phyloP scores from a whole-genome alignment of 2,888 invertebrate species.

The Anthophora plumipes region DNA sequence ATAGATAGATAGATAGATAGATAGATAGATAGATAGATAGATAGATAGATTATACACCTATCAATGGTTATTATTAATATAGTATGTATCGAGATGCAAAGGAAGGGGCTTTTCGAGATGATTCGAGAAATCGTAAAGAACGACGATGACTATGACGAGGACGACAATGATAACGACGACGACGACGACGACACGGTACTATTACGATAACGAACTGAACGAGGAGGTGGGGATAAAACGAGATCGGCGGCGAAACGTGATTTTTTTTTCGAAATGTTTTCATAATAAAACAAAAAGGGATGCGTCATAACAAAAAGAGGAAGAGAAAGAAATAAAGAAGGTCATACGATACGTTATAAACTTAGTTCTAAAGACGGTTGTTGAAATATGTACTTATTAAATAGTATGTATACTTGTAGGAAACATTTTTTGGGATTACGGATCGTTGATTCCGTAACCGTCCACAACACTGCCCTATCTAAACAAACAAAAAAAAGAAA shows the following conservation, averaged over 20 bases:
- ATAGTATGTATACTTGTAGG: constrained; percentile 83
- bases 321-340: constrained; percentile 31
- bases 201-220: not conserved
- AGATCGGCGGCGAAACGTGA: constrained; percentile 54
- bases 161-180: too few relatives aligned
- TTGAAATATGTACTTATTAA: constrained; percentile 83
- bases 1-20: constrained; percentile 70
- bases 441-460: constrained; percentile 80
- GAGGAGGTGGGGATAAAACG: not conserved
- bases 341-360: constrained; percentile 75
- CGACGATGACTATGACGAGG: too few relatives aligned
- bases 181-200: too few relatives aligned
- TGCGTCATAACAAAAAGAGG: constrained; percentile 70
- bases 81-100: constrained; percentile 62
- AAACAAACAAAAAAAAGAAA: constrained; percentile 66
- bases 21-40: not conserved
- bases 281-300: constrained; percentile 69
- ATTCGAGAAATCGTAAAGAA: too few relatives aligned
- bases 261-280: constrained; percentile 76
- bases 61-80: constrained; percentile 80
- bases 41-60: constrained; percentile 79
- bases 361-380: constrained; percentile 82
- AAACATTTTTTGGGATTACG: constrained; percentile 82
- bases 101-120: not conserved
- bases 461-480: constrained; percentile 84